Evolutionary conservation across 2,113 vertebrate genomes (phyloP).

Genomic region (Thryonomys swinderianus): DNA sequence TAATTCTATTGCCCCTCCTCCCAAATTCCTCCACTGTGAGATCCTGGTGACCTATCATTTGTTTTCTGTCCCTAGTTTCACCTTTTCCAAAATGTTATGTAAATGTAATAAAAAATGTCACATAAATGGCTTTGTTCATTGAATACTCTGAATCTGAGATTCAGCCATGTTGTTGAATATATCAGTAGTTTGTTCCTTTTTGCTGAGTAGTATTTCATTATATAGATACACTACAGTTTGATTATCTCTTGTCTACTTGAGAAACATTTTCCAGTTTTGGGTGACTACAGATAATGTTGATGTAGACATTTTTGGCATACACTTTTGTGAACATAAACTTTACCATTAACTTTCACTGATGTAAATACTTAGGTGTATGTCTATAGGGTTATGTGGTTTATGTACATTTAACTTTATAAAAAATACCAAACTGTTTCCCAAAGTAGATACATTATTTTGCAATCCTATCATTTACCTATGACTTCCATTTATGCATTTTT

Average conservation of each 20-base stretch:
- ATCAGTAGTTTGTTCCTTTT: neutral
- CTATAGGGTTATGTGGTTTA: neutral
- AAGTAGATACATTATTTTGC: neutral
- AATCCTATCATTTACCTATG: too few relatives aligned
- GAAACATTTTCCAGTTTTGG: neutral
- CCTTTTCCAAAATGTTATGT: neutral
- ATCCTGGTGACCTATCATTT: neutral
- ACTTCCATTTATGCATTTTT: neutral
- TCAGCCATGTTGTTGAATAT: neutral
- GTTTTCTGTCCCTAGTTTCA: neutral
- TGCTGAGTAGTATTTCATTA: neutral
- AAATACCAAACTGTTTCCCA: neutral
- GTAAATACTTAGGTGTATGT: neutral
- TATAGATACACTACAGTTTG: neutral
- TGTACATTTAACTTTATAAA: neutral
- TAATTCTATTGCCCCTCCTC: neutral
- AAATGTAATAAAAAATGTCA: neutral
- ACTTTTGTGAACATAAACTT: neutral
- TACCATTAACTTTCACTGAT: neutral
- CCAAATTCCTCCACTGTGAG: neutral
- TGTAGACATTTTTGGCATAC: neutral
- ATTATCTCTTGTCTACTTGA: neutral
- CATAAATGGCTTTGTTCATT: conserved; percentile 27
- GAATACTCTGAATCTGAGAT: neutral
- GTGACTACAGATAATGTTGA: neutral